Base-by-base conservation (phyloP, 2,888 invertebrate genomes). In the Emmelina monodactyla region DNA sequence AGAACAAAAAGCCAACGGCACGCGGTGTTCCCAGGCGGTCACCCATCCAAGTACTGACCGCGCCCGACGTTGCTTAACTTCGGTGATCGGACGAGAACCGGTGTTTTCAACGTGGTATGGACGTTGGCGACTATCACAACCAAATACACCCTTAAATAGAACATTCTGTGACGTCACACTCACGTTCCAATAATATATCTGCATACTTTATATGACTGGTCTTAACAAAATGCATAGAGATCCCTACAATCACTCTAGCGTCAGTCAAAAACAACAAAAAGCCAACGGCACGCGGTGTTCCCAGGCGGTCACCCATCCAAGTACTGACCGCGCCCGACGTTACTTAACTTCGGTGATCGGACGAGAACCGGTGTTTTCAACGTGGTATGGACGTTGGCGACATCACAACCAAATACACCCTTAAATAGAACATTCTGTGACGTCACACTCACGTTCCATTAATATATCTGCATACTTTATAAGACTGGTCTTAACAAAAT, bases 51-150 rank as follows among this genome's bases (percentile, higher is more conserved):
- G 71, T 72, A 72, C 70, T 71, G 62, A 72, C 63, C 62, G 55
- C 69, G 69, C 68, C 71, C 69, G 64, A 70, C 62, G 68, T 66
- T 71, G 69, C 68, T 69, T 72, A 66, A 70, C 68, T 70, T 69
- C 71, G 69, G 72, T 72, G 71, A 72, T 72, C 71, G 69, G 71
- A 72, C 69, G 71, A 71, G 70, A 71, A 68, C 66, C 69, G 67
- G 70, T 68, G 69, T 64, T 46, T 66, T 69, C 67, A 71, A 66
- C 64, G 56, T 70, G 55, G 68, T 70, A 65, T 68, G 68, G 63
- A 66, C 65, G 58, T 58, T 55, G 55, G 50, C 37, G 25, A 35
- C 19, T 19, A 19, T 19, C 19, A 19, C n/a, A n/a, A n/a, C n/a
- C n/a, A n/a, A n/a, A n/a, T n/a, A n/a, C n/a, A n/a, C n/a, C n/a